These are phyloP conservation scores for Papilio polyxenes DNA, from an alignment of 1,140 invertebrate genomes.

Conservation along the genomic window DNA sequence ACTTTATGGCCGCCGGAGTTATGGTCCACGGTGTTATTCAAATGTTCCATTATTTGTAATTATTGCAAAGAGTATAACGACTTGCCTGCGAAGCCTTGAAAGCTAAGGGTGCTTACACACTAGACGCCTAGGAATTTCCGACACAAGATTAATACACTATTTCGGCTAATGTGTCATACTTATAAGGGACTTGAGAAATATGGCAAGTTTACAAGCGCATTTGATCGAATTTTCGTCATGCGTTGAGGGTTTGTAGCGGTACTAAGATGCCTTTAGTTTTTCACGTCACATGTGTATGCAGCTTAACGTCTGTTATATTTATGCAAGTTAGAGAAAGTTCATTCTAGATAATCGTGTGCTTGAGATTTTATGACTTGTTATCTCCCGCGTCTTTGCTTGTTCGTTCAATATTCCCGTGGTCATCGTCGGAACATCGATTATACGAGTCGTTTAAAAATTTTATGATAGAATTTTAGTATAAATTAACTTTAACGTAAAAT, in stretches of 20 bases:
- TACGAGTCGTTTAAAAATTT: neutral
- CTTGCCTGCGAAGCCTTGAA: neutral
- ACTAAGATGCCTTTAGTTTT: neutral
- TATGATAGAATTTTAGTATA: slow-evolving; percentile 17
- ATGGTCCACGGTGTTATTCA: slow-evolving; percentile 1
- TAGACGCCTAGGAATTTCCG: neutral
- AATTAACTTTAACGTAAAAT: neutral
- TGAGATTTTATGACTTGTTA: slow-evolving; percentile 9
- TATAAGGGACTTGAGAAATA: too few species aligned
- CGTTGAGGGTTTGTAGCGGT: neutral
- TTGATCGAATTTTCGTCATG: neutral
- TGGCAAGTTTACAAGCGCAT: neutral
- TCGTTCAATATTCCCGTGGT: neutral
- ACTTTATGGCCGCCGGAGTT: slow-evolving; percentile 6
- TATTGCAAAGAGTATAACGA: slow-evolving; percentile 13
- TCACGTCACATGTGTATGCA: neutral
- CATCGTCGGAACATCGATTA: neutral
- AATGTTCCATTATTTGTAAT: slow-evolving; percentile 19
- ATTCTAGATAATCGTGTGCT: neutral
- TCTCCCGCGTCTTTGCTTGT: slow-evolving; percentile 2
- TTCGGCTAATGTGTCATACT: too few species aligned
- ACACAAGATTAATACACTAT: neutral
- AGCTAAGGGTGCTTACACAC: neutral
- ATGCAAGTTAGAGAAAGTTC: slow-evolving; percentile 16
- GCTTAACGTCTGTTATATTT: slow-evolving; percentile 4